A percentile compares a stretch with the other conserved stretches of the same genome.
phyloP scores from a whole-genome alignment of 1,140 invertebrate species.

The Papilio polytes region DNA sequence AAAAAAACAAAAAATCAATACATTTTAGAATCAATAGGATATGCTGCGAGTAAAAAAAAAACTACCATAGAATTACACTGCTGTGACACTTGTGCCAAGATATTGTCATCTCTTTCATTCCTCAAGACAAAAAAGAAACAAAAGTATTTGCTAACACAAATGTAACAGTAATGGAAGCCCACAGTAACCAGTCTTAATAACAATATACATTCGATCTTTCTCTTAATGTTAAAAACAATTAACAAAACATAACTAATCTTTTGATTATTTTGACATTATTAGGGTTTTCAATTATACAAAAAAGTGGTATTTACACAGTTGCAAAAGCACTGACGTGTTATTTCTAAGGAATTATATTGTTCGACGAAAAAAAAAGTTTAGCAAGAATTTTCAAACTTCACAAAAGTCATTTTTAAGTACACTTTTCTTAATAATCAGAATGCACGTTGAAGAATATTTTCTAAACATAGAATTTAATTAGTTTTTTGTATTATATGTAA shows the following conservation, averaged over 20 bases:
- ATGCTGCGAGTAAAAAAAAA: not conserved
- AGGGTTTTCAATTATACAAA: not conserved
- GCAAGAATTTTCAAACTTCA: not conserved
- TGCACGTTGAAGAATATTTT: not conserved
- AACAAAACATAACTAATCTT: not conserved
- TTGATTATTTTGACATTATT: not conserved
- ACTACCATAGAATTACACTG: not conserved
- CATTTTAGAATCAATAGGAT: slow-evolving; percentile 22
- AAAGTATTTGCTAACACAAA: not conserved
- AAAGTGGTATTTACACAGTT: not conserved
- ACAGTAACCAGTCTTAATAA: slow-evolving; percentile 8
- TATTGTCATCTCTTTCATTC: not conserved
- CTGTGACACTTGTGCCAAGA: not conserved
- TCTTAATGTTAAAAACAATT: not conserved
- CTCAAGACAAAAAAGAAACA: not conserved
- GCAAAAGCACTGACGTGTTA: not conserved
- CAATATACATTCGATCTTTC: not conserved
- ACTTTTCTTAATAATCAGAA: not conserved
- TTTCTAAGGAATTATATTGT: not conserved
- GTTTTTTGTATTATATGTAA: not conserved
- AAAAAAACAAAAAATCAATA: slow-evolving; percentile 19
- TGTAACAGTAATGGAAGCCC: not conserved
- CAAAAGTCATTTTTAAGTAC: not conserved
- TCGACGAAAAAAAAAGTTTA: not conserved
- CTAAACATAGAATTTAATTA: not conserved